Evolutionary conservation across 2,113 vertebrate species (phyloP), one percentile per base, ranked within the genome.

Genomic region (Calyptommatus sinebrachiatus): DNA sequence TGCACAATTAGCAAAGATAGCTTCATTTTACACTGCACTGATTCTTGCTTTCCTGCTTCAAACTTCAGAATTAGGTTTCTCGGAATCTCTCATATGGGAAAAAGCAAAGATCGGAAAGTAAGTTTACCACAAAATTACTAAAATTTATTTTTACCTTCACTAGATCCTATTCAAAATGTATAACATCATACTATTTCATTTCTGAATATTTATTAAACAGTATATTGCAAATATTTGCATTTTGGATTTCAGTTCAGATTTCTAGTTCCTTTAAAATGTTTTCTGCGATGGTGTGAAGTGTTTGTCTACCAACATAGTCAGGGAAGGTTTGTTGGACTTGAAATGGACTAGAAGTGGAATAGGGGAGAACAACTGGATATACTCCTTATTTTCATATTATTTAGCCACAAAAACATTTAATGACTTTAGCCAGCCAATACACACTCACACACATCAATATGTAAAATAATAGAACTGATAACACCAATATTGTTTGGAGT

Each of bases 1-100:
- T 90, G 87, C 90, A 87, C 92, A 92, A 91, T 91, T 94, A 87
- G 63, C 77, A 88, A 88, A 93, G 93, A 93, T 90, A 89, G 86
- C 89, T 92, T 90, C 83, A 90, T 92, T 90, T 89, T 87, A 85
- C 83, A 90, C 46, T 85, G 84, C 88, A 82, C 65, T 84, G 87
- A 80, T 66, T 89, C 72, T 78, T 82, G 79, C 83, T 78, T 70
- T 77, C 83, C 62, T 87, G 77, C 84, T 91, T 85, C 48, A 53
- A 92, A 83, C 81, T 83, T 80, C 80, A 91, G 48, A 53, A 10
- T 73, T 88, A 83, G 87, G 80, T 85, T 85, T 88, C 72, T 67
- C 84, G 80, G 70, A 85, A 48, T 24, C 79, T 85, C 84, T 78
- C 53, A 35, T 70, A 14, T 57, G 53, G 53, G 2, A 18, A 67